Evolutionary conservation across 1,140 invertebrate species (phyloP), one percentile per base, ranked within the genome.

Genomic region (Leguminivora glycinivorella): DNA sequence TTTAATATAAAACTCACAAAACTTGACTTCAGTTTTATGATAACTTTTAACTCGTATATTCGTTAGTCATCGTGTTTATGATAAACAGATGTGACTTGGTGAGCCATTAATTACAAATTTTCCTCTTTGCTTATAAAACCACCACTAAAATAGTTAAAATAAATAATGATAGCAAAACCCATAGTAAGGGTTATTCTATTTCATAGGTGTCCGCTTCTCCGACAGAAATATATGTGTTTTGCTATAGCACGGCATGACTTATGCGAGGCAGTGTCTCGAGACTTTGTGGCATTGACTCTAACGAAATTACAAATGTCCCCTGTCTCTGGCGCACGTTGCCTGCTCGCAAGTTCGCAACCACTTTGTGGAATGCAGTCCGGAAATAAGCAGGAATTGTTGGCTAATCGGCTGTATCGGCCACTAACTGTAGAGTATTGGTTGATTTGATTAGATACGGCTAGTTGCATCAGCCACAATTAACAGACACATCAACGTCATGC

Each of bases 231-330:
- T 63, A 63, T 63, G 56, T 60, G 58, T 63, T 63, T 63, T 63
- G 26, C 25, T 63, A 26, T n/a, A 63, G 58, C 9, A n/a, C 25
- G 58, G 24, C 19, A 63, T 63, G 58, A 63, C 25, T 63, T 63
- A 63, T 63, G 58, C 25, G 58, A 17, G 58, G 58, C 26, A 22
- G 26, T 22, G 58, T 63, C 58, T 63, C 26, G 58, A 29, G 58
- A 29, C 58, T 63, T 63, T 34, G 58, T 22, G 26, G 26, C 58
- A 63, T 63, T 63, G 58, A 63, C 58, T 63, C 58, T 63, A 63
- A 63, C 58, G 26, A 63, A 63, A 63, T 63, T 63, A 63, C 58
- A 63, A 29, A 63, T 63, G 58, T 63, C 58, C 26, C 25, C 58
- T 63, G 26, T 63, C 26, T 60, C 26, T 2, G 7, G 19, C 19